Base-by-base conservation (phyloP, 2,797 vertebrate species). In the Perdix hodgsoniae region DNA sequence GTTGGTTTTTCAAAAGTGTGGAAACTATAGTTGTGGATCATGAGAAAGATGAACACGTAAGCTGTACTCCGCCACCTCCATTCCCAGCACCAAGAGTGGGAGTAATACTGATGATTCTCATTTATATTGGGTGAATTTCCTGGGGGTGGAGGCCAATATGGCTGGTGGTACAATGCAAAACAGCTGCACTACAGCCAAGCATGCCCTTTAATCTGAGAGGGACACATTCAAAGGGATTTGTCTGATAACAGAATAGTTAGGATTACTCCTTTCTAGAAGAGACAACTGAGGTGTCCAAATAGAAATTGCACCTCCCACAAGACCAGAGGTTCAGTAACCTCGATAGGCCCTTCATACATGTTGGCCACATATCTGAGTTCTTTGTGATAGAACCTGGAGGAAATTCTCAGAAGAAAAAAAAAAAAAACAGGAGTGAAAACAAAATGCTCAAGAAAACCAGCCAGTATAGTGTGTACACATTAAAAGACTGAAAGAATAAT, bases 191-290 rank as follows among this genome's bases (percentile, higher is more conserved):
- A n/a, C 66, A 87, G 56, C 71, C 83, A 45, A 85, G 65, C 91
- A 88, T 79, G 86, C 71, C 92, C 83, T 94, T 95, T 96, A 86
- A 93, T 94, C 50, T 95, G 88, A 91, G 75, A 94, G 44, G 57
- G 65, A 77, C 42, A 31, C 26, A 89, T 74, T 82, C 82, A 93
- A 88, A 94, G 79, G 79, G 60, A 91, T 94, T 95, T 95, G 61
- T 91, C 85, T 93, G 72, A 94, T 94, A 63, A 42, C 78, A 88
- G 59, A 92, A 91, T 56, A 54, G 54, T 83, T 92, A 87, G 66
- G 63, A 88, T 92, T 91, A 87, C 22, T 91, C 24, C 54, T 87
- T 95, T 96, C 79, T 91, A 80, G 90, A 95, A 72, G 35, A 83
- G 75, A 78, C 66, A 89, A 73, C 44, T 74, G 92, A 89, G 59